Percentiles rank a stretch among this genome's conserved stretches.
phyloP scores from a whole-genome alignment of 2,797 vertebrate species.

The Macropus fuliginosus region DNA sequence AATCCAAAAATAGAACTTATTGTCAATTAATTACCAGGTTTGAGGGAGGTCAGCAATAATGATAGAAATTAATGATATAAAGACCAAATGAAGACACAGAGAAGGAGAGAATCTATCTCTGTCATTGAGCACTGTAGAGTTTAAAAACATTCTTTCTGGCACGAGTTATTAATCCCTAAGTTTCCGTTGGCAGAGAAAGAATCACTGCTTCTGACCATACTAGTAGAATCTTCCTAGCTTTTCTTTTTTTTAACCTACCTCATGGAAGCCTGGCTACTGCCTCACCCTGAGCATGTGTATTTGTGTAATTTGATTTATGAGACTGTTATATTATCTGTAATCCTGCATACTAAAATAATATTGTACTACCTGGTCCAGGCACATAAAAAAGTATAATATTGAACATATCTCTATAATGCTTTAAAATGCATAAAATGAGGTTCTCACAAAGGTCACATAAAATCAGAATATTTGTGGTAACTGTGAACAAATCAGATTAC shows the following conservation, averaged over 20 bases:
- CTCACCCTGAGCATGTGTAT: not conserved
- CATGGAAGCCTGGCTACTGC: no score
- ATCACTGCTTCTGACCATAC: not conserved
- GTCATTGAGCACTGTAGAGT: not conserved
- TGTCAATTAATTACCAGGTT: not conserved
- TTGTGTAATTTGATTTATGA: not conserved
- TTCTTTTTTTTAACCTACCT: not conserved
- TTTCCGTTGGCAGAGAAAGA: constrained; percentile 1
- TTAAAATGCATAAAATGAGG: not conserved
- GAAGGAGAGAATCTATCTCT: not conserved
- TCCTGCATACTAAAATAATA: not conserved
- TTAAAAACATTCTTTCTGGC: not conserved
- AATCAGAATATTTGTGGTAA: not conserved
- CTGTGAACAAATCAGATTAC: not conserved
- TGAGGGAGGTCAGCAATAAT: not conserved
- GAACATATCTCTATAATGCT: not conserved
- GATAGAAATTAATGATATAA: not conserved
- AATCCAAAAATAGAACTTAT: constrained; percentile 17
- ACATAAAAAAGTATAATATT: not conserved
- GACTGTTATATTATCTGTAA: not conserved
- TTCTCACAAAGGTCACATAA: not conserved
- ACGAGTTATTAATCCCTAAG: not conserved
- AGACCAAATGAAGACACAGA: not conserved
- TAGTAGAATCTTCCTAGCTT: not conserved
- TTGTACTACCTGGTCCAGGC: not conserved